Percentiles rank a stretch among this genome's conserved stretches.
phyloP scores from a whole-genome alignment of 2,888 invertebrate genomes.

The Ornithoptera priamus region DNA sequence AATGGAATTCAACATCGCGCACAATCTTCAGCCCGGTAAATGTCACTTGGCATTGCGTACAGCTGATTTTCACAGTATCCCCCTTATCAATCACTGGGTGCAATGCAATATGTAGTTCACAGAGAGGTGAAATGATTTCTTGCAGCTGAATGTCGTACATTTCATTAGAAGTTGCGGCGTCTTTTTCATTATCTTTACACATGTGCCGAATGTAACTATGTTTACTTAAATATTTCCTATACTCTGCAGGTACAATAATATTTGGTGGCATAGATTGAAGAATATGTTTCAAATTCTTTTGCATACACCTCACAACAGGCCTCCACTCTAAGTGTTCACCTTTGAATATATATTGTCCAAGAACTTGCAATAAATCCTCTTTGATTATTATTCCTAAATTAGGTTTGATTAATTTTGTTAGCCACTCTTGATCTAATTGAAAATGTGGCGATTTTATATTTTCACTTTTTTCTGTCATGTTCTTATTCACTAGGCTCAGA shows the following conservation, averaged over 20 bases:
- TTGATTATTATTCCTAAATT: neutral
- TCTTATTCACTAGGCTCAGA: conserved; percentile 47
- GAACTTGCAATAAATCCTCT: neutral
- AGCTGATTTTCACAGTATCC: conserved; percentile 44
- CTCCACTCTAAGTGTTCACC: neutral
- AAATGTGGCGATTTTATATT: neutral
- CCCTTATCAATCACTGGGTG: neutral
- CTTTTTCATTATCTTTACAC: conserved; percentile 40
- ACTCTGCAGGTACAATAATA: conserved; percentile 12
- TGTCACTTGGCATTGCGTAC: conserved; percentile 42
- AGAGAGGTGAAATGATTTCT: conserved; percentile 46
- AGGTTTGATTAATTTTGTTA: conserved; percentile 6
- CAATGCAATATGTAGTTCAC: conserved; percentile 34
- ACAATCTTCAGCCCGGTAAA: conserved; percentile 36
- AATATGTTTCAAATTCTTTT: conserved; percentile 3
- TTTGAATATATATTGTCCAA: neutral
- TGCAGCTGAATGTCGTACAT: conserved; percentile 53
- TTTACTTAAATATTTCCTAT: conserved; percentile 37
- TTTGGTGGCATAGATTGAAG: conserved; percentile 2
- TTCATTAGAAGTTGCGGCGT: neutral
- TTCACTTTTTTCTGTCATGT: conserved; percentile 18
- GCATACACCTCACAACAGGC: neutral
- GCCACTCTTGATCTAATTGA: conserved; percentile 9
- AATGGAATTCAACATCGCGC: conserved; percentile 42
- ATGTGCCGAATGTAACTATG: conserved; percentile 54